phyloP scores from a whole-genome alignment of 2,888 invertebrate genomes.

The Pomacea canaliculata region DNA sequence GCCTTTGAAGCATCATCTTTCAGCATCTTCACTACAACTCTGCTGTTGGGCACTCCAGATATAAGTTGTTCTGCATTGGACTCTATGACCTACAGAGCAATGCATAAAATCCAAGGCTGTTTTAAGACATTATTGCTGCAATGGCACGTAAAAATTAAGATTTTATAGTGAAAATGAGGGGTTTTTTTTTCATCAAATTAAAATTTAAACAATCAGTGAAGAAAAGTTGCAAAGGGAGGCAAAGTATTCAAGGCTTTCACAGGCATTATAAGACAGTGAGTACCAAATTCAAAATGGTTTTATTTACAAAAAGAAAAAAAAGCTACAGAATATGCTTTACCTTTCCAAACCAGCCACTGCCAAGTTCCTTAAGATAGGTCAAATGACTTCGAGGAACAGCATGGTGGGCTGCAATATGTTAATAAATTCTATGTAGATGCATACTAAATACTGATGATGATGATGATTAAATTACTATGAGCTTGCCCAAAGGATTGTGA shows the following conservation, averaged over 20 bases:
- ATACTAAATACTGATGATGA: neutral
- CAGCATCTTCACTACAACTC: constrained; percentile 85
- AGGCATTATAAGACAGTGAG: too few relatives aligned
- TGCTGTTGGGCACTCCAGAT: constrained; percentile 66
- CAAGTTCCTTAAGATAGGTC: constrained; percentile 85
- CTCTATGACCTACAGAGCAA: constrained; percentile 77
- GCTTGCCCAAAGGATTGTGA: too few relatives aligned
- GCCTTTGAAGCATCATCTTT: constrained; percentile 82
- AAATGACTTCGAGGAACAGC: constrained; percentile 81
- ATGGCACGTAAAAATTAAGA: neutral
- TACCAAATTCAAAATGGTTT: too few relatives aligned
- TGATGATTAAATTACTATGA: too few relatives aligned
- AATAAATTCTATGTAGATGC: neutral
- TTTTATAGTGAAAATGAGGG: too few relatives aligned
- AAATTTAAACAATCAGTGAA: too few relatives aligned
- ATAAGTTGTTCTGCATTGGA: constrained; percentile 78
- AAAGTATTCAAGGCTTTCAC: too few relatives aligned
- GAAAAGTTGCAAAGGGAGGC: too few relatives aligned
- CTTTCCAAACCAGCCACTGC: constrained; percentile 87
- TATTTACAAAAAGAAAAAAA: neutral
- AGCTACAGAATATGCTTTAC: constrained; percentile 59
- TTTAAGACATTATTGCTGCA: neutral
- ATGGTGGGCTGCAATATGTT: constrained; percentile 40
- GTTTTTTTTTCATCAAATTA: too few relatives aligned
- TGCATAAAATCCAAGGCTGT: neutral